These are phyloP conservation scores for Chelmon rostratus DNA, from an alignment of 2,797 vertebrate species.

Conservation along the genomic window DNA sequence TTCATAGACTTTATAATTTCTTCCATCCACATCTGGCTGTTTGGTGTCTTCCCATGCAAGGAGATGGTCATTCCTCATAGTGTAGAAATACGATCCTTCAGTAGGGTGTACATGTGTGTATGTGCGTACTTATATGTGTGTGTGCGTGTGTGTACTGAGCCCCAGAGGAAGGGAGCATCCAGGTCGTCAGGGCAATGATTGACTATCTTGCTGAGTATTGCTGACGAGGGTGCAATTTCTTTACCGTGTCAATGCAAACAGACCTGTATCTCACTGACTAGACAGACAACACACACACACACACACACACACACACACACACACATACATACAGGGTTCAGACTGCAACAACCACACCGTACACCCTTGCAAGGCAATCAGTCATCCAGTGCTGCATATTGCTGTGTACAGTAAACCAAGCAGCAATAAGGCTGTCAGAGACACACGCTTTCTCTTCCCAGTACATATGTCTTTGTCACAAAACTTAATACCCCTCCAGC, in stretches of 20 bases:
- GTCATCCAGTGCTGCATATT: slow-evolving; percentile 65
- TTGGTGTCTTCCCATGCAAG: not conserved
- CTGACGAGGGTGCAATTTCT: slow-evolving; percentile 71
- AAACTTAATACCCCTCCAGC: slow-evolving; percentile 53
- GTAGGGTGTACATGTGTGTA: slow-evolving; percentile 1
- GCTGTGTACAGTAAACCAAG: slow-evolving; percentile 60
- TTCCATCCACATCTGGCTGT: slow-evolving; percentile 7
- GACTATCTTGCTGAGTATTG: slow-evolving; percentile 70
- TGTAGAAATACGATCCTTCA: slow-evolving; percentile 3
- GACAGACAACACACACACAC: slow-evolving; percentile 12
- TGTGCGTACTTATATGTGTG: not conserved
- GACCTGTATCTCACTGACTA: slow-evolving; percentile 57
- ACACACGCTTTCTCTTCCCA: slow-evolving; percentile 51
- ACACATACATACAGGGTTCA: slow-evolving; percentile 11
- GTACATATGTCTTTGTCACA: slow-evolving; percentile 71
- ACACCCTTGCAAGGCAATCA: slow-evolving; percentile 57
- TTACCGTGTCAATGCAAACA: slow-evolving; percentile 73
- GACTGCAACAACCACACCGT: slow-evolving; percentile 41
- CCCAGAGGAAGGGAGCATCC: slow-evolving; percentile 43
- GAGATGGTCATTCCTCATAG: not conserved
- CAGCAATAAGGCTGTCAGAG: slow-evolving; percentile 56
- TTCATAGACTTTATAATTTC: not conserved
- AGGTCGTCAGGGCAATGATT: slow-evolving; percentile 65
- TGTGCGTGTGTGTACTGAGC: slow-evolving; percentile 18
- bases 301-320: slow-evolving; percentile 26